These are phyloP conservation scores for Takifugu flavidus DNA, from an alignment of 2,113 vertebrate species.

Conservation along the genomic window DNA sequence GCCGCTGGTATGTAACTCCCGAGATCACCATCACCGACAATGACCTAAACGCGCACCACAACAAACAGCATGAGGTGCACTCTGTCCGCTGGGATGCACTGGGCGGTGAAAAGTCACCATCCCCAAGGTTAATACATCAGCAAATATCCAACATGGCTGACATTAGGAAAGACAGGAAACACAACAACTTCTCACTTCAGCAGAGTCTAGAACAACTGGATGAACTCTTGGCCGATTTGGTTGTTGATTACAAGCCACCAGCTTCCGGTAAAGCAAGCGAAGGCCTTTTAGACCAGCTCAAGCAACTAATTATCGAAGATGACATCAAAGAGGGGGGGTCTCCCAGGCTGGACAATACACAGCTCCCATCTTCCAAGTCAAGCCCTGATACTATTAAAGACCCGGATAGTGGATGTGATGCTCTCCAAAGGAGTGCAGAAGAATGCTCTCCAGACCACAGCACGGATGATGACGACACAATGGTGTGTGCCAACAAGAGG, in stretches of 20 bases:
- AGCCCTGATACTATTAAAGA: conserved; percentile 68
- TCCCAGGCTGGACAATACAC: conserved; percentile 66
- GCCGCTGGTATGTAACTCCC: conserved; percentile 90
- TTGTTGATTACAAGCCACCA: conserved; percentile 88
- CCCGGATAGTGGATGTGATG: conserved; percentile 74
- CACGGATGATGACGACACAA: conserved; percentile 88
- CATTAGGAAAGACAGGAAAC: conserved; percentile 67
- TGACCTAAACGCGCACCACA: conserved; percentile 79
- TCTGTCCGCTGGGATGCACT: conserved; percentile 80
- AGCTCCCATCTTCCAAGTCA: conserved; percentile 79
- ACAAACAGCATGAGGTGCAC: conserved; percentile 70
- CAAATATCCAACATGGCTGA: conserved; percentile 45
- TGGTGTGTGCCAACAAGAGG: conserved; percentile 92
- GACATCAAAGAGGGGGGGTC: conserved; percentile 50
- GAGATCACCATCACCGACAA: conserved; percentile 98
- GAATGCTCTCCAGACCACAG: conserved; percentile 86
- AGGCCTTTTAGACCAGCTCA: conserved; percentile 82
- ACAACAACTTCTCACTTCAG: conserved; percentile 79
- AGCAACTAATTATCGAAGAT: conserved; percentile 79
- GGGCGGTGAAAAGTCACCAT: conserved; percentile 59
- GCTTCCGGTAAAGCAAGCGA: conserved; percentile 69
- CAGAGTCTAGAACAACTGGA: conserved; percentile 94
- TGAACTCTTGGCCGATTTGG: conserved; percentile 90
- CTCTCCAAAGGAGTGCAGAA: conserved; percentile 72
- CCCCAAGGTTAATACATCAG: conserved; percentile 37